Evolutionary conservation across 2,113 vertebrate genomes (phyloP), one percentile per base, ranked within the genome.

Genomic region (Strix uralensis): DNA sequence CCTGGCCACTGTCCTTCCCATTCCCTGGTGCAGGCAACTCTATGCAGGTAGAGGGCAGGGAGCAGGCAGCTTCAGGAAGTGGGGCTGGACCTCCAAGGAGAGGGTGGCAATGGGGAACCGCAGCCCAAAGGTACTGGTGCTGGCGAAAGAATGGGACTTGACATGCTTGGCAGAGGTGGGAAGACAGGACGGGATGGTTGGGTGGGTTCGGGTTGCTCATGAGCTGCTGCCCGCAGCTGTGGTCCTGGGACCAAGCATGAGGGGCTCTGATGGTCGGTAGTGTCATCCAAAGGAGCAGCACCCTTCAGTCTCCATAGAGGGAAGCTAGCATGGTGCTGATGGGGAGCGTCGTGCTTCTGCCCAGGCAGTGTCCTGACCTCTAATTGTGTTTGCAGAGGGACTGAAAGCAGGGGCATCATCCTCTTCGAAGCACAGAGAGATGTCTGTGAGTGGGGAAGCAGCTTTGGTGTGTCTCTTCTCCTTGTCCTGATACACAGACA

Each of bases 291-390:
- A 0, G 0, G 25, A 10, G 21, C 52, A 88, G 34, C 58, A 58
- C 6, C 8, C 5, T 1, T 58, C 46, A 40, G 29, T 16, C 38
- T 47, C 46, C 17, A 5, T 4, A 23, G 21, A 72, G n/a, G 34
- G 30, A 82, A 26, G 30, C 22, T 59, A 67, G 59, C 2, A 2
- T 0, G 26, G 22, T 67, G 46, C 59, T 79, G 46, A 6, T 54
- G 52, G 52, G 40, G 18, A 65, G 16, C 0, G 2, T 61, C 10
- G 7, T 0, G 1, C 34, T 66, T 66, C 54, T 61, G 52, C 30
- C 26, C 26, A 42, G 36, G 17, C 21, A 42, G 38, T 0, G 1
- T 73, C 30, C n/a, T 74, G 15, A 27, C n/a, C 54, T 74, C 54
- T 62, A 22, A 69, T 63, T 44, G 20, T 2, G 1, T 81, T 62